Conservation (phyloP, 2,888 invertebrate genomes). For the Coelogynopora nodosa region DNA sequence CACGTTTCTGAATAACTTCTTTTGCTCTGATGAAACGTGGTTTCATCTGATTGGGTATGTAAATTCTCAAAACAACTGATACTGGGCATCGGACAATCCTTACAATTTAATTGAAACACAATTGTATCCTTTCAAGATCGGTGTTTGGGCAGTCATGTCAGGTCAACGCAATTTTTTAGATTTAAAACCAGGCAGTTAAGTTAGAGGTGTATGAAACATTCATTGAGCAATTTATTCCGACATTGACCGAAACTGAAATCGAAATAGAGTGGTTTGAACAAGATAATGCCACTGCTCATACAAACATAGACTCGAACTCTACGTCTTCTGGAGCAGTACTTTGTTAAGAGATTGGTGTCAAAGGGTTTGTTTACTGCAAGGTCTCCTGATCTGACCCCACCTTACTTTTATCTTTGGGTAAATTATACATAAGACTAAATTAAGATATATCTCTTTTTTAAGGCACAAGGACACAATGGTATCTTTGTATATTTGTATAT, state of each 20-base stretch:
- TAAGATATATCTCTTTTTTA: too few relatives aligned
- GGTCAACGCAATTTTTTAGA: neutral
- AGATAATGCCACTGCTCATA: constrained; percentile 26
- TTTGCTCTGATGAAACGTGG: constrained; percentile 32
- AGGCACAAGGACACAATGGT: too few relatives aligned
- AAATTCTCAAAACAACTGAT: constrained; percentile 18
- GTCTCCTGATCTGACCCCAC: constrained; percentile 13
- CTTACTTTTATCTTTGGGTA: constrained; percentile 27
- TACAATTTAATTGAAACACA: constrained; percentile 20
- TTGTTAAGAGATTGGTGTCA: constrained; percentile 13
- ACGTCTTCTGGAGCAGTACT: constrained; percentile 9
- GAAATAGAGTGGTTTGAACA: constrained; percentile 26
- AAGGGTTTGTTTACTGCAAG: constrained; percentile 14
- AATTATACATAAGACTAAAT: too few relatives aligned
- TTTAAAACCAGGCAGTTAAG: neutral
- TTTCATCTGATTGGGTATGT: constrained; percentile 31
- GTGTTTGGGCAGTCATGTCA: constrained; percentile 29
- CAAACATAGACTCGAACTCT: neutral
- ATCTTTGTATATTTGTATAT: too few relatives aligned
- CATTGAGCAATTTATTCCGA: constrained; percentile 32
- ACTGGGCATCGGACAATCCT: constrained; percentile 14
- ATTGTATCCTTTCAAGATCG: constrained; percentile 6
- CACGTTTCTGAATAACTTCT: neutral
- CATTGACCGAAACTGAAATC: constrained; percentile 2
- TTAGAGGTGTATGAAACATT: constrained; percentile 9